Percentiles rank a stretch among this genome's conserved stretches.
Evolutionary conservation across 2,113 vertebrate genomes (phyloP).

Genomic region (Ochotona curzoniae): DNA sequence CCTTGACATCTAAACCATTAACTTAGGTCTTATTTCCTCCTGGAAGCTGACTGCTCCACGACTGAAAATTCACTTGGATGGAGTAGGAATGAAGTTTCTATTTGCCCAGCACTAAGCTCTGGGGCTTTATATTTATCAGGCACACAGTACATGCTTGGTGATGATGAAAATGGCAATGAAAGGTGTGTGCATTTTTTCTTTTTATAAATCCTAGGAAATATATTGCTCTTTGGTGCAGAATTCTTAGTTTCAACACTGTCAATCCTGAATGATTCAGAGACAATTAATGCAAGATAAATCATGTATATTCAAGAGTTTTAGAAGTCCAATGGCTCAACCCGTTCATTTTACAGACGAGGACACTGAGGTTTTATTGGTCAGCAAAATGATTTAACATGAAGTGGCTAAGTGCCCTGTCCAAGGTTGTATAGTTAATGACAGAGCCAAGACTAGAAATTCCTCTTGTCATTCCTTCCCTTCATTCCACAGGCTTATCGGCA

Average conservation of each 20-base stretch:
- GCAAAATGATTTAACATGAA: constrained; percentile 57
- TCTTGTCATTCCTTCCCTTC: constrained; percentile 17
- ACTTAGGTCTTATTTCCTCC: constrained; percentile 20
- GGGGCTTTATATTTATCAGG: background rate
- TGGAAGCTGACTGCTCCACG: constrained; percentile 16
- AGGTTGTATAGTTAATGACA: constrained; percentile 43
- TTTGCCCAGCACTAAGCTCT: background rate
- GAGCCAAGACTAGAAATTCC: constrained; percentile 58
- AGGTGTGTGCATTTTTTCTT: background rate
- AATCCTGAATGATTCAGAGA: constrained; percentile 46
- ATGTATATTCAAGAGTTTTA: constrained; percentile 24
- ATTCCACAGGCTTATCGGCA: background rate
- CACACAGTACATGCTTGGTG: background rate
- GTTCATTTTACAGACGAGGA: constrained; percentile 70
- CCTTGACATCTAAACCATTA: constrained; percentile 23
- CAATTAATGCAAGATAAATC: constrained; percentile 51
- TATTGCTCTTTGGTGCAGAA: background rate
- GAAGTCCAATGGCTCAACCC: constrained; percentile 56
- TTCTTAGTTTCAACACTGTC: constrained; percentile 1
- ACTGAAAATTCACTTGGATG: constrained; percentile 2
- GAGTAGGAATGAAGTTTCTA: background rate
- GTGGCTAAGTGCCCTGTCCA: constrained; percentile 61
- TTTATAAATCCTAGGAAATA: background rate
- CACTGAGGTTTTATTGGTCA: constrained; percentile 61
- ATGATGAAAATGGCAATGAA: background rate